Evolutionary conservation across 2,888 invertebrate genomes (phyloP).

Genomic region (Stenichneumon culpator): DNA sequence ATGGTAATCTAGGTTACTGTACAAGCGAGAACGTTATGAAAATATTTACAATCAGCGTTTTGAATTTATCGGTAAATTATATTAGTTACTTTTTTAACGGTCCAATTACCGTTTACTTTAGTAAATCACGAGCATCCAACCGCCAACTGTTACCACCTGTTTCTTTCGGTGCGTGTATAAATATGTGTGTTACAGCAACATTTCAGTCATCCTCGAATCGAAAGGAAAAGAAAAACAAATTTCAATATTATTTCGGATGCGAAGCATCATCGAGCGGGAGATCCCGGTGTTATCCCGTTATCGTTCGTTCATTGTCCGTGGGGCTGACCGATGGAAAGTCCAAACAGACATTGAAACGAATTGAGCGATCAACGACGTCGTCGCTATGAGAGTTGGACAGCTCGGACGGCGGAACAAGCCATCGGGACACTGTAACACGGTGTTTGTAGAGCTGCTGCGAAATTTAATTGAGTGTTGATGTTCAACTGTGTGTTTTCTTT

Average conservation of each 20-base stretch:
- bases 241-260: conserved; percentile 43
- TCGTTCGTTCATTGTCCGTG: conserved; percentile 40
- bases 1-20: neutral
- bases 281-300: conserved; percentile 23
- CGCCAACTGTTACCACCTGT: neutral
- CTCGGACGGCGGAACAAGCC: conserved; percentile 15
- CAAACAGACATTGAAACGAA: conserved; percentile 59
- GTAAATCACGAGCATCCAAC: neutral
- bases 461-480: conserved; percentile 50
- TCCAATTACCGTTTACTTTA: neutral
- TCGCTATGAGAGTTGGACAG: conserved; percentile 36
- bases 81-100: neutral
- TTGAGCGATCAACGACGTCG: conserved; percentile 63
- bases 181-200: conserved; percentile 33
- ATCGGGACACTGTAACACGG: conserved; percentile 43
- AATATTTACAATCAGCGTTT: neutral
- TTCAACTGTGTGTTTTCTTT: conserved; percentile 9
- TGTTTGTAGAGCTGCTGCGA: conserved; percentile 31
- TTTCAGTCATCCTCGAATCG: neutral
- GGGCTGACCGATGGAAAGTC: conserved; percentile 57
- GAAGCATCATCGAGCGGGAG: conserved; percentile 46
- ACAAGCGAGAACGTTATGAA: neutral
- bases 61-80: neutral
- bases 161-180: neutral
- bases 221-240: neutral